phyloP scores from a whole-genome alignment of 2,113 vertebrate genomes.

The Cacatua alba region DNA sequence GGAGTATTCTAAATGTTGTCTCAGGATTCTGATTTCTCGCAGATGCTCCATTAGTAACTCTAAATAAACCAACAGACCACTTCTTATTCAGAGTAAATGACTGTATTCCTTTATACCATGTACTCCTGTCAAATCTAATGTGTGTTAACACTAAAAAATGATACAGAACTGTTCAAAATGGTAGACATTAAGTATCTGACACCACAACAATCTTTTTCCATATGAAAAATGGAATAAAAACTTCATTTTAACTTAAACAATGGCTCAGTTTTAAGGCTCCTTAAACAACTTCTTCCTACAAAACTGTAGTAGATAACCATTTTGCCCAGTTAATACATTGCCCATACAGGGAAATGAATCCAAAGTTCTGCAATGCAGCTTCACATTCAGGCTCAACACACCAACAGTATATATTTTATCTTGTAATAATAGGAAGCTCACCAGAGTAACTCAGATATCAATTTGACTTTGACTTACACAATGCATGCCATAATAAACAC shows the following conservation, averaged over 20 bases:
- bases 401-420: neutral
- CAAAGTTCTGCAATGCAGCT: constrained; percentile 61
- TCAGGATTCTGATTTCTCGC: constrained; percentile 89
- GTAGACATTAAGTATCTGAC: neutral
- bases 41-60: constrained; percentile 90
- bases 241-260: constrained; percentile 27
- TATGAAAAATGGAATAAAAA: neutral
- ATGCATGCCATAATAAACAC: neutral
- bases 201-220: neutral
- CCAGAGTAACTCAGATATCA: neutral
- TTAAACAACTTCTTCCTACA: constrained; percentile 49
- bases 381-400: neutral
- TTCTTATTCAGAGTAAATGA: constrained; percentile 50
- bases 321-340: constrained; percentile 52
- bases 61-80: constrained; percentile 68
- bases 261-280: constrained; percentile 49
- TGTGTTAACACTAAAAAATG: neutral
- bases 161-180: constrained; percentile 1
- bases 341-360: constrained; percentile 37
- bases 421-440: constrained; percentile 41
- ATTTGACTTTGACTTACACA: neutral
- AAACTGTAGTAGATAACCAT: constrained; percentile 47
- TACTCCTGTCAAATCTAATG: constrained; percentile 24
- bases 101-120: constrained; percentile 16
- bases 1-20: constrained; percentile 89